Evolutionary conservation across 2,888 invertebrate species (phyloP).

Genomic region (Melinopterus prodromus): DNA sequence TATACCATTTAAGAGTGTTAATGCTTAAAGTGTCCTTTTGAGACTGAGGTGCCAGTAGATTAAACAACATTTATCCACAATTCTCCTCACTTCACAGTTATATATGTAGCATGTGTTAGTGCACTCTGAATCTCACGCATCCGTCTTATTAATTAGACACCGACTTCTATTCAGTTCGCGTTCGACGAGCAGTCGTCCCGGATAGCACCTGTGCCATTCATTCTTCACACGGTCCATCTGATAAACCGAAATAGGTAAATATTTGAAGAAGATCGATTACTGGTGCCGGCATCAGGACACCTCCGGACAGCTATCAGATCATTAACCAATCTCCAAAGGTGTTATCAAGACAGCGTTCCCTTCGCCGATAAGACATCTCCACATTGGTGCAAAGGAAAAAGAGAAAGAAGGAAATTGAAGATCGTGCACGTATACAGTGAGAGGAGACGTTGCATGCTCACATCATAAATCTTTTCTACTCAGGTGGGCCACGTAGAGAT

Average conservation of each 20-base stretch:
- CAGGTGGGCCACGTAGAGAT: constrained; percentile 45
- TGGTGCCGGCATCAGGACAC: not conserved
- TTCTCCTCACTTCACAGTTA: too few species aligned
- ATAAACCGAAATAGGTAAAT: not conserved
- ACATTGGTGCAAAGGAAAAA: not conserved
- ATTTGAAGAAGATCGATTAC: not conserved
- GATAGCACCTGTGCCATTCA: not conserved
- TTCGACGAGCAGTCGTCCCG: not conserved
- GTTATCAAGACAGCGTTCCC: not conserved
- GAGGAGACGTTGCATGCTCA: constrained; percentile 27
- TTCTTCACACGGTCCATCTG: not conserved
- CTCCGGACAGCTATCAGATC: not conserved
- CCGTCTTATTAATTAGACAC: not conserved
- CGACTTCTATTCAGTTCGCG: not conserved
- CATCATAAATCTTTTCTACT: constrained; percentile 47
- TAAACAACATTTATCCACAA: too few species aligned
- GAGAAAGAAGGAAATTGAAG: not conserved
- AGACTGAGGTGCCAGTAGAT: too few species aligned
- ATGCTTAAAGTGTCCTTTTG: too few species aligned
- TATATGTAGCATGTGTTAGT: too few species aligned
- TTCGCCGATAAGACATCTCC: not conserved
- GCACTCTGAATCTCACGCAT: not conserved
- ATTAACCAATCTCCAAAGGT: not conserved
- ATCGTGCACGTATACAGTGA: not conserved
- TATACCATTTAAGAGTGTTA: too few species aligned